Conservation (phyloP, 2,888 invertebrate genomes). For the Orgyia antiqua region DNA sequence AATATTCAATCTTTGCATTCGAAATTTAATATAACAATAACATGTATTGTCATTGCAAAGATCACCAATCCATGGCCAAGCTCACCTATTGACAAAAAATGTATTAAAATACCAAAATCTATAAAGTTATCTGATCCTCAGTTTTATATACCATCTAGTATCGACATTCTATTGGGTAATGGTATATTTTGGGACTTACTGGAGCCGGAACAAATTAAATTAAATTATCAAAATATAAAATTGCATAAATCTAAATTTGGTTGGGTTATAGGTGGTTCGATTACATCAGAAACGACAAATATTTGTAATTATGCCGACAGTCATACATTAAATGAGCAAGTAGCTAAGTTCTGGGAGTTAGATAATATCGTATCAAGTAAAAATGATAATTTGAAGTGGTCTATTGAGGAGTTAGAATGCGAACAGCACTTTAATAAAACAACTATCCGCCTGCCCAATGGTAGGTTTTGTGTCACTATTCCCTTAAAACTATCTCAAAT, state of each 20-base stretch:
- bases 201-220: conserved; percentile 1
- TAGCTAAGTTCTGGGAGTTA: background rate
- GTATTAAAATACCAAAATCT: background rate
- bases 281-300: background rate
- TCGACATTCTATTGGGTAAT: conserved; percentile 1
- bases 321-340: background rate
- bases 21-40: background rate
- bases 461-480: conserved; percentile 1
- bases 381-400: background rate
- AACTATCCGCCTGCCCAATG: background rate
- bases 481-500: conserved; percentile 1
- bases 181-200: conserved; percentile 2
- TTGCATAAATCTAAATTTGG: conserved; percentile 2
- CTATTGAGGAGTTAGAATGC: conserved; percentile 1
- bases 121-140: background rate
- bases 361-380: background rate
- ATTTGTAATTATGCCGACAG: background rate
- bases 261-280: background rate
- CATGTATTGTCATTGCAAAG: background rate
- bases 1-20: background rate
- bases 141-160: background rate
- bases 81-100: background rate
- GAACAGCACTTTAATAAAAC: conserved; percentile 1
- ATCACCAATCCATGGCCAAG: background rate
- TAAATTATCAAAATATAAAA: background rate